phyloP scores from a whole-genome alignment of 2,888 invertebrate species.

The Eulithis prunata region DNA sequence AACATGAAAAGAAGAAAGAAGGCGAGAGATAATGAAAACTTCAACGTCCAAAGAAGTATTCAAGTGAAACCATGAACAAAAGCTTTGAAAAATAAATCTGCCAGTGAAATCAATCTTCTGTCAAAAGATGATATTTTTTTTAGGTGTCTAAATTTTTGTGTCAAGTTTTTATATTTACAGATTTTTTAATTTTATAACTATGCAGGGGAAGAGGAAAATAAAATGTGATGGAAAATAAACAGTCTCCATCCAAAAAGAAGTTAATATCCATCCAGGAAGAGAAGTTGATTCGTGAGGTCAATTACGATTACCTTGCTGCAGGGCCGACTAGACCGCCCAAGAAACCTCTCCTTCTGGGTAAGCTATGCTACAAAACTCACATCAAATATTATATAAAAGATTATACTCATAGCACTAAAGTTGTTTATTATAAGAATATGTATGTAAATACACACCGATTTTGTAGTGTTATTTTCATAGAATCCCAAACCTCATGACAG shows the following conservation, averaged over 20 bases:
- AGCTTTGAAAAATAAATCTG: constrained; percentile 49
- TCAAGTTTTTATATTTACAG: constrained; percentile 46
- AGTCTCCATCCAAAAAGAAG: constrained; percentile 71
- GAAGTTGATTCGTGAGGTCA: constrained; percentile 65
- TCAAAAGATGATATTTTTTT: constrained; percentile 56
- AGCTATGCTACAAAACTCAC: background rate
- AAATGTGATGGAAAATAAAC: constrained; percentile 82
- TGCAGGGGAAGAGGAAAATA: constrained; percentile 74
- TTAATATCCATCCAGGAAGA: constrained; percentile 71
- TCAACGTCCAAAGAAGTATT: constrained; percentile 2
- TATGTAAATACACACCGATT: too few relatives aligned
- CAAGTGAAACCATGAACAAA: constrained; percentile 36
- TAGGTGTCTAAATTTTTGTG: constrained; percentile 57
- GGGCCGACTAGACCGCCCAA: constrained; percentile 51
- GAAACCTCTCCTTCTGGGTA: constrained; percentile 63
- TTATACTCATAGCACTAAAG: too few relatives aligned
- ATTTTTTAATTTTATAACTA: constrained; percentile 61
- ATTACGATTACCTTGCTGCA: constrained; percentile 60
- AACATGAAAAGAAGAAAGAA: too few relatives aligned
- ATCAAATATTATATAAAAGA: too few relatives aligned
- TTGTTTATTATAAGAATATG: too few relatives aligned
- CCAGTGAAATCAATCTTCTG: constrained; percentile 46
- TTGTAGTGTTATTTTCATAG: too few relatives aligned
- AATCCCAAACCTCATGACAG: too few relatives aligned
- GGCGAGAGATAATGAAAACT: background rate